Conservation (phyloP, 35 echinoderm and acorn worm genomes). For the Diadema setosum region DNA sequence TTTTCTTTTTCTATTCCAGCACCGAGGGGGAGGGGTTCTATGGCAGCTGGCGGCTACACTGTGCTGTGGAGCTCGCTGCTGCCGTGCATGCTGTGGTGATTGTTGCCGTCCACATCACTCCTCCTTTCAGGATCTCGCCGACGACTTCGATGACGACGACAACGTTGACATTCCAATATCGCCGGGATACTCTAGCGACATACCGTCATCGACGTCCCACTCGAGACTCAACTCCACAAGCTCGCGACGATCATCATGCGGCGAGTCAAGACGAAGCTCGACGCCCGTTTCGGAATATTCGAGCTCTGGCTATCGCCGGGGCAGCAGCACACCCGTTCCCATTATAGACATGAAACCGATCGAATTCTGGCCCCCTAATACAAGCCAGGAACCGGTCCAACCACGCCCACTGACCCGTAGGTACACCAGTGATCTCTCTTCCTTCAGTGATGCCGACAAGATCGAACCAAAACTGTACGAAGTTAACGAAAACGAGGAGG, state of each 20-base stretch:
- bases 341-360: constrained; percentile 99
- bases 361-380: constrained; percentile 97
- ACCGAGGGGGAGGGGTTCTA: background rate
- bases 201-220: constrained; percentile 2
- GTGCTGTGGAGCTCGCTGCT: constrained; percentile 8
- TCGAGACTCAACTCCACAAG: constrained; percentile 47
- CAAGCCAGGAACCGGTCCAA: constrained; percentile 89
- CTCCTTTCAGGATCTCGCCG: background rate
- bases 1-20: background rate
- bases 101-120: constrained; percentile 25
- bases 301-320: constrained; percentile 46
- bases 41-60: background rate
- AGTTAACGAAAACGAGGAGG: constrained; percentile 74
- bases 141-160: constrained; percentile 13
- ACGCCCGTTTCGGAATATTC: constrained; percentile 71
- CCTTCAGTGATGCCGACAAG: constrained; percentile 60
- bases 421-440: constrained; percentile 64
- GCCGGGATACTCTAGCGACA: background rate
- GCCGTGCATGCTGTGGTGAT: constrained; percentile 6
- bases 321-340: constrained; percentile 77
- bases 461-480: constrained; percentile 95
- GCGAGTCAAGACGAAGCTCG: constrained; percentile 74
- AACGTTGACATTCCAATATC: constrained; percentile 19
- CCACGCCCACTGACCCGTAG: constrained; percentile 70
- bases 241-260: constrained; percentile 75